These are phyloP conservation scores for Tinea trinotella DNA, from an alignment of 2,888 invertebrate genomes.

Conservation along the genomic window DNA sequence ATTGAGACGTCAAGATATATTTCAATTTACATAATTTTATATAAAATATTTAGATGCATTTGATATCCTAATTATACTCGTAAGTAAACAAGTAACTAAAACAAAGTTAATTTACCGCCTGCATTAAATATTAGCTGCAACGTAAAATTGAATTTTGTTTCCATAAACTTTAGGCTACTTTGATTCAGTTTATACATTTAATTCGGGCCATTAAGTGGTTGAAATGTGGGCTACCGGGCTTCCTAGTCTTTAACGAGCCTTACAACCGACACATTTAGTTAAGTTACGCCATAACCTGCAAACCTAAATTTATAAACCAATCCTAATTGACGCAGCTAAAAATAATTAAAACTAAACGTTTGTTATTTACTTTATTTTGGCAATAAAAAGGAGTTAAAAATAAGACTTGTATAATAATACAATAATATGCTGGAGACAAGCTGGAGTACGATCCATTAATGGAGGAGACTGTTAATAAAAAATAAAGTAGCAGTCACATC, in stretches of 20 bases:
- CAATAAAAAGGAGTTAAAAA: no score
- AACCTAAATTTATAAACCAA: not conserved
- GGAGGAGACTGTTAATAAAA: no score
- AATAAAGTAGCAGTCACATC: no score
- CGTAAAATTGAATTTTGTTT: slow-evolving; percentile 7
- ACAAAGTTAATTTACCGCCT: no score
- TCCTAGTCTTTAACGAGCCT: not conserved
- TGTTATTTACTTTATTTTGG: no score
- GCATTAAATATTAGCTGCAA: no score
- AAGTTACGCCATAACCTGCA: slow-evolving; percentile 1
- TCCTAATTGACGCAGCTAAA: not conserved
- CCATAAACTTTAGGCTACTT: slow-evolving; percentile 21
- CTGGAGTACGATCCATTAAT: no score
- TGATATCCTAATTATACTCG: not conserved
- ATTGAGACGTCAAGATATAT: not conserved
- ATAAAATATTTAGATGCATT: not conserved
- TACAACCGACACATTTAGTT: slow-evolving; percentile 7
- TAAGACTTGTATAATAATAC: no score
- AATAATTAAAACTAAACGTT: no score
- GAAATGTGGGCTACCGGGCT: not conserved
- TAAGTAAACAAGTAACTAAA: no score
- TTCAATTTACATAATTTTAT: not conserved
- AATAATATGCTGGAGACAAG: no score
- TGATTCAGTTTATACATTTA: slow-evolving; percentile 33
- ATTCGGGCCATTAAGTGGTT: slow-evolving; percentile 14